Percentiles rank a stretch among this genome's conserved stretches.
These are phyloP conservation scores for Agrypnia vestita DNA, from an alignment of 1,140 invertebrate species.

Conservation along the genomic window DNA sequence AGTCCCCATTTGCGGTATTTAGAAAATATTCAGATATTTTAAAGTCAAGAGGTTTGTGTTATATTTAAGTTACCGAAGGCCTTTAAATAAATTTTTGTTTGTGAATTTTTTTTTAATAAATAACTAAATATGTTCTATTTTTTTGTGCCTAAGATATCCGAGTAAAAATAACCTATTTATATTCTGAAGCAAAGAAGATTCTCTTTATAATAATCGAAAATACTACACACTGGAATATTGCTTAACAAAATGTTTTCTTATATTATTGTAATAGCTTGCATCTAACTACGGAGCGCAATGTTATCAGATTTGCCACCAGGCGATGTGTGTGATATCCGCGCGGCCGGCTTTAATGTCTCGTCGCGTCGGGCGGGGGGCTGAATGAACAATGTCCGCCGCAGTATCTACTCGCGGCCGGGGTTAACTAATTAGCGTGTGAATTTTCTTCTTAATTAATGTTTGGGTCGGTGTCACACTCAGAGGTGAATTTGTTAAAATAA, in stretches of 20 bases:
- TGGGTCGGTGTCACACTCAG: constrained; percentile 31
- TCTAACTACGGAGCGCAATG: background rate
- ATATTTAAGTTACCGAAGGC: too few relatives aligned
- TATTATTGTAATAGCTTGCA: background rate
- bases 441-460: constrained; percentile 54
- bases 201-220: too few relatives aligned
- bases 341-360: constrained; percentile 23
- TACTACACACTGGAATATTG: too few relatives aligned
- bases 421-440: constrained; percentile 51
- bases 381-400: constrained; percentile 47
- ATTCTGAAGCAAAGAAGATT: too few relatives aligned
- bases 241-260: background rate
- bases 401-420: constrained; percentile 8
- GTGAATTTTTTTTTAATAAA: too few relatives aligned
- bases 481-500: background rate
- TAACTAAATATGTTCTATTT: too few relatives aligned
- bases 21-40: too few relatives aligned
- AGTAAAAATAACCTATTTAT: too few relatives aligned
- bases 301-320: constrained; percentile 3
- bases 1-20: too few relatives aligned
- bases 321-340: background rate
- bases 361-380: constrained; percentile 7
- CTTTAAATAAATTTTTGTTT: too few relatives aligned
- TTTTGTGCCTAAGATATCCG: too few relatives aligned
- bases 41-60: too few relatives aligned